These are phyloP conservation scores for Gymnoscopelus microlampas DNA, from an alignment of 2,797 vertebrate genomes.

Conservation along the genomic window DNA sequence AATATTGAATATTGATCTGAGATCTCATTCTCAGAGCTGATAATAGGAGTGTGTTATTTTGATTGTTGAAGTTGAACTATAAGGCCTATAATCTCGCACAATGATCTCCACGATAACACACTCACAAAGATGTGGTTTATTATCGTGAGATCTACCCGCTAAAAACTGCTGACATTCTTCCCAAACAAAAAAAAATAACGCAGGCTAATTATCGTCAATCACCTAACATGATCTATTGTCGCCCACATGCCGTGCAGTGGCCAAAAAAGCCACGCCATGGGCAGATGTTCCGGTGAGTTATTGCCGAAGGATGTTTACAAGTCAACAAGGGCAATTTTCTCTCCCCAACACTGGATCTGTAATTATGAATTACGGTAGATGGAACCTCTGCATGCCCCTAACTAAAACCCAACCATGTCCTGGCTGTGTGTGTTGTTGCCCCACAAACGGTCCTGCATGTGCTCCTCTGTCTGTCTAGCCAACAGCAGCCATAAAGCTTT, in stretches of 20 bases:
- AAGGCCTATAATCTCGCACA: conserved; percentile 7
- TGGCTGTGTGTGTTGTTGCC: conserved; percentile 34
- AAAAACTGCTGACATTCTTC: too few relatives aligned
- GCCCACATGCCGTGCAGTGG: not conserved
- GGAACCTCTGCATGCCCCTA: conserved; percentile 21
- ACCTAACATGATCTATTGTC: conserved; percentile 18
- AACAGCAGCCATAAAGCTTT: conserved; percentile 64
- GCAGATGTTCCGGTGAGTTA: conserved; percentile 13
- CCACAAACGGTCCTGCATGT: conserved; percentile 40
- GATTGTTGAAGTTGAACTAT: conserved; percentile 37
- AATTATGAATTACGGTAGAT: conserved; percentile 41
- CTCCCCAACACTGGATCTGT: conserved; percentile 28
- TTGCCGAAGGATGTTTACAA: conserved; percentile 47
- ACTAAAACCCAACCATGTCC: conserved; percentile 35
- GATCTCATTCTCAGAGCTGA: conserved; percentile 35
- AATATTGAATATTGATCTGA: conserved; percentile 72
- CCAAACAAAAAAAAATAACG: conserved; percentile 24
- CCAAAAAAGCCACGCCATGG: conserved; percentile 19
- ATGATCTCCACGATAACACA: conserved; percentile 36
- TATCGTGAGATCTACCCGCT: not conserved
- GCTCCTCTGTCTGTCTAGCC: conserved; percentile 40
- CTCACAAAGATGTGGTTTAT: conserved; percentile 27
- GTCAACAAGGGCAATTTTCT: conserved; percentile 22
- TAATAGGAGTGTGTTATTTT: conserved; percentile 57
- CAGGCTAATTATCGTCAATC: conserved; percentile 16